Evolutionary conservation across 2,888 invertebrate species (phyloP), one percentile per base, ranked within the genome.

Genomic region (Drosophila tanythrix): DNA sequence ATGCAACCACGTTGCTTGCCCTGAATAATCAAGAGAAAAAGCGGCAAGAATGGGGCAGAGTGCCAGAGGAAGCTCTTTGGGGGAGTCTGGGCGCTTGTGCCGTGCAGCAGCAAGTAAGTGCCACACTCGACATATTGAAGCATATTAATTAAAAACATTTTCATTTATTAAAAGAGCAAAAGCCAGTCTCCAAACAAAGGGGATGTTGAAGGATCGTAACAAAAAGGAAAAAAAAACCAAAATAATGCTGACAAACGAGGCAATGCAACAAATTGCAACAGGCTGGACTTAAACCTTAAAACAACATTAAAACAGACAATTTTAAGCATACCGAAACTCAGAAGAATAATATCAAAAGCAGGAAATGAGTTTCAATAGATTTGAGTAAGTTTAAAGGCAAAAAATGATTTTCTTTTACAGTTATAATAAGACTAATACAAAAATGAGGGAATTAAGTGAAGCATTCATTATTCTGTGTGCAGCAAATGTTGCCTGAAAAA

Each of bases 51-150:
- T n/a, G 43, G 31, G 2, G 35, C 21, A 21, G 18, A 11, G 25
- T 3, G 6, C 33, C 31, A 29, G 48, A 29, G 64, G 51, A 40
- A 36, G n/a, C 50, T 53, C 43, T 73, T 18, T 58, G 48, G 36
- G 53, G 53, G 48, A n/a, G 2, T 10, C 27, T 27, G 18, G 10
- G 50, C 18, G 76, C 60, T 59, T 70, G 57, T 25, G 57, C 62
- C 66, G 69, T 7, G 15, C 3, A 48, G 48, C 38, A 55, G 46
- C 46, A 78, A 74, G 78, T 78, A 70, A 79, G 79, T 78, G 73
- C 71, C 57, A 64, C 77, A 78, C 84, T 89, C 89, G 85, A 86
- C 88, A 80, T 82, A 88, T 89, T 88, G 81, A 86, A 88, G 88
- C 76, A 82, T 82, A 84, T 84, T 89, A 86, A 89, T 86, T 89